Base-by-base conservation (phyloP, 2,888 invertebrate genomes). In the Sthenelais limicola region DNA sequence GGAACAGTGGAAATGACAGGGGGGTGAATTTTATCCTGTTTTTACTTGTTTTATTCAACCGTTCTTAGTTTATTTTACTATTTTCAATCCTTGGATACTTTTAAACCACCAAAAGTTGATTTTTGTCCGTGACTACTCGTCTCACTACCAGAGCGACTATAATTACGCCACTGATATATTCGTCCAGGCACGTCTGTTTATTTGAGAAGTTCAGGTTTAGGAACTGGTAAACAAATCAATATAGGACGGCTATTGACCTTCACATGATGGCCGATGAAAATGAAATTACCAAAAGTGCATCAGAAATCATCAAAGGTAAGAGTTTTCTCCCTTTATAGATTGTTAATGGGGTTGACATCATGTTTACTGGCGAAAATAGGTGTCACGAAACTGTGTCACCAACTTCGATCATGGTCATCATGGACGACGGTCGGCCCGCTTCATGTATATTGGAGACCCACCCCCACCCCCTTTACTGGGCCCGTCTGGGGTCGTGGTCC, bases 261-360 rank as follows among this genome's bases (percentile, higher is more conserved):
- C 68, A 68, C 74, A 83, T 35, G 38, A 85, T 85, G 85, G 84
- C 84, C 48, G 85, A 86, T 78, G 86, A 86, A 76, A 81, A 85
- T 80, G 86, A 87, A 75, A 83, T 87, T 33, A 86, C 87, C 74
- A 87, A 87, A 49, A 87, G 86, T 80, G 86, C 87, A 68, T 86
- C 86, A 30, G 87, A 88, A 77, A 86, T 85, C 74, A 87, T 88
- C 26, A 86, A 84, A 84, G 86, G 86, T 87, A 74, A 79, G 81
- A n/a, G n/a, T n/a, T n/a, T n/a, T n/a, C n/a, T n/a, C n/a, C n/a
- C n/a, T n/a, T n/a, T n/a, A n/a, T n/a, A n/a, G n/a, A n/a, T n/a
- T n/a, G n/a, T n/a, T n/a, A n/a, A n/a, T n/a, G n/a, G n/a, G n/a
- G n/a, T n/a, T n/a, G n/a, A n/a, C n/a, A n/a, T n/a, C n/a, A n/a